Evolutionary conservation across 2,888 invertebrate genomes (phyloP), one percentile per base, ranked within the genome.

Genomic region (Mimas tiliae): DNA sequence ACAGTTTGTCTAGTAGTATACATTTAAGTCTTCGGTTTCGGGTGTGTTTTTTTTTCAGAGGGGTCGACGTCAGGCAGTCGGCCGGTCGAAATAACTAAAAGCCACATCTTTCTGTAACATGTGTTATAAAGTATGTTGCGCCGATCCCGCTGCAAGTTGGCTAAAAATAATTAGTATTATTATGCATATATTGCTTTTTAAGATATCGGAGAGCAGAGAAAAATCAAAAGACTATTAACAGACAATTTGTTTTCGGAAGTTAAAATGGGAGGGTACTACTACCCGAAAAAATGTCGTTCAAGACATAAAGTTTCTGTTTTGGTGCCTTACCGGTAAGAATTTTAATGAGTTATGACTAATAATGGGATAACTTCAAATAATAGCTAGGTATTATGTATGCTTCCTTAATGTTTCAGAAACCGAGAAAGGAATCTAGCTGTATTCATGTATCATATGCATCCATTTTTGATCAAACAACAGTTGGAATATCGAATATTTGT

Each of bases 371-470:
- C 27, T 27, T 27, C 27, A 27, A 27, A 27, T 27, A 27, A 27
- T 27, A 27, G 27, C 27, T 27, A 27, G 4, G n/a, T n/a, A 27
- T 27, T 19, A 50, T 50, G 50, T 19, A 6, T 21, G 16, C 50
- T 19, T 11, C 8, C 34, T 9, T 71, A 45, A 69, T 14, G 4
- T 83, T 82, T 1, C 81, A 95, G 97, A 67, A 95, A 96, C 79
- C 94, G 98, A 50, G 95, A 95, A 65, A 95, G 95, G 65, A 97
- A 98, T 87, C 94, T 99, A 52, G 94, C 96, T 66, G 94, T 96
- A 67, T 97, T 98, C 83, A 94, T 99, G 27, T 96, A 96, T 82
- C 97, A 98, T 87, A 95, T 99, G 77, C 98, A 99, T 88, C 97
- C 97, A n/a, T 96, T 99, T 82, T 92, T 99, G 68, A 96, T 96